Conservation (phyloP, 1,140 invertebrate genomes). For the Zaprionus africanus region DNA sequence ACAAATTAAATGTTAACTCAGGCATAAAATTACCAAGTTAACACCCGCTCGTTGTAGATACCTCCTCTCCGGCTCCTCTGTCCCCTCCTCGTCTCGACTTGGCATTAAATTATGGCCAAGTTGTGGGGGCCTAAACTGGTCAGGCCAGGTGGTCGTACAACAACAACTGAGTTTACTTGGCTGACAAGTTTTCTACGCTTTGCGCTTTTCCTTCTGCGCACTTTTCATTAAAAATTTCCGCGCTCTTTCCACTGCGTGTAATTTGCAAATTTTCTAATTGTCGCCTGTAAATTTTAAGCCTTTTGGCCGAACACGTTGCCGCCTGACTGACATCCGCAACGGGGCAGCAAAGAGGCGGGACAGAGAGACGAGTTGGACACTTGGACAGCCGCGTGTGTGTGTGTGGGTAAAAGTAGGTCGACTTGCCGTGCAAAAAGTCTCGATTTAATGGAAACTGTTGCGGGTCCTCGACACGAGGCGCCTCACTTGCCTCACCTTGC, state of each 20-base stretch:
- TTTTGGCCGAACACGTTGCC: conserved; percentile 66
- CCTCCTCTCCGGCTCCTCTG: too few relatives aligned
- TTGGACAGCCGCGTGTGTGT: neutral
- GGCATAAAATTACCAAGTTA: conserved; percentile 84
- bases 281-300: conserved; percentile 78
- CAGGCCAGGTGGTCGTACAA: conserved; percentile 17
- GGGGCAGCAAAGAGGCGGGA: conserved; percentile 11
- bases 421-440: conserved; percentile 46
- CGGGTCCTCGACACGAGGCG: conserved; percentile 43
- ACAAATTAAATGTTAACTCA: conserved; percentile 82
- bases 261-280: conserved; percentile 83
- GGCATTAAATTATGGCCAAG: conserved; percentile 47
- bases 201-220: conserved; percentile 34
- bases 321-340: conserved; percentile 57
- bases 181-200: conserved; percentile 51
- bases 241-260: conserved; percentile 51
- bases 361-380: conserved; percentile 23
- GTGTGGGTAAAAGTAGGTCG: conserved; percentile 69
- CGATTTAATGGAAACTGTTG: conserved; percentile 76
- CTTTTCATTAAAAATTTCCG: conserved; percentile 66
- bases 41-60: conserved; percentile 65
- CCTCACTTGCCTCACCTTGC: conserved; percentile 25
- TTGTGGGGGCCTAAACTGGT: conserved; percentile 29
- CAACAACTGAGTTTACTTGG: conserved; percentile 30
- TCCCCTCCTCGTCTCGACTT: neutral